Evolutionary conservation across 2,113 vertebrate genomes (phyloP), one percentile per base, ranked within the genome.

Genomic region (Leptobrachium leishanense): DNA sequence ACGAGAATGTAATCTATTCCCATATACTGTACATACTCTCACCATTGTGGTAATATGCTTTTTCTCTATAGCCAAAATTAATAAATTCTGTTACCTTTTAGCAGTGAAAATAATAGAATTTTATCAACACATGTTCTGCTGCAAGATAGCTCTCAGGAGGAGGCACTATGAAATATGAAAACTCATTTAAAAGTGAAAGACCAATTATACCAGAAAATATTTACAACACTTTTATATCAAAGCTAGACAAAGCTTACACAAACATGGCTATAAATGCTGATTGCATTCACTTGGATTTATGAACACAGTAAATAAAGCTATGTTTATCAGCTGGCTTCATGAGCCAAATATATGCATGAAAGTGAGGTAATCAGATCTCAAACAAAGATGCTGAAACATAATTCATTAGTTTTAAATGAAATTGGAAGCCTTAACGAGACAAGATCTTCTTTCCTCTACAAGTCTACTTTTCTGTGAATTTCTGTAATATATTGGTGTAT

Each of bases 251-350:
- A 81, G 78, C 72, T 68, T 81, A 68, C 73, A 81, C 78, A 81
- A 81, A 81, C 78, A 81, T 74, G 72, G 78, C 78, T 68, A 81
- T 81, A 81, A 81, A 81, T 62, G 78, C 78, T 81, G 78, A 81
- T 81, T 81, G 72, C 72, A 68, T 81, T 81, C 71, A 68, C 71
- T 81, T 74, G 64, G 73, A 81, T 74, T 81, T 81, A 81, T 81
- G 78, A 81, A 74, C 53, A 74, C 72, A 81, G 78, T 81, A 81
- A 81, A 81, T 81, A 81, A 81, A 68, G 59, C 63, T 68, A 81
- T 81, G 78, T 68, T 81, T 81, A 74, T 81, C 78, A 81, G 78
- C 39, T 9, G 39, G 78, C 40, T 74, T 68, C 71, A 74, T 68
- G 72, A 81, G 78, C 78, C 77, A 81, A 81, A 55, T 68, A 15